Base-by-base conservation (phyloP, 2,888 invertebrate genomes). In the Pachliopta kotzebuea region DNA sequence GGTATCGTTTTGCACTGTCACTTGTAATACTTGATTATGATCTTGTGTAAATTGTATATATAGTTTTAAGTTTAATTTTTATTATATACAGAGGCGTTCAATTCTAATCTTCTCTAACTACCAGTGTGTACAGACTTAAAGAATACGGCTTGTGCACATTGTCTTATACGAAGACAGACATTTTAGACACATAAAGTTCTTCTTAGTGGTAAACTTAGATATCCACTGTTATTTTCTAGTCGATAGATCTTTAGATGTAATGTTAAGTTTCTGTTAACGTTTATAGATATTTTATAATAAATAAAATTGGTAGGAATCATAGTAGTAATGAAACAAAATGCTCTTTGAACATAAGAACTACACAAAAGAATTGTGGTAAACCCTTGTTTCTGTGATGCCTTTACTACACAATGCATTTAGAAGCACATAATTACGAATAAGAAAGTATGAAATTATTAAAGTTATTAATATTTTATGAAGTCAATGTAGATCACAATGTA, bases 101-200 rank as follows among this genome's bases (percentile, higher is more conserved):
- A 17, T 56, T 57, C 23, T 45, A 11, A 18, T 50, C 26, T n/a
- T 58, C 29, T n/a, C 49, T 49, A 26, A 58, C 49, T 4, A 14
- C 20, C 29, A 37, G 17, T 42, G 42, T 56, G 37, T 37, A 42
- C 20, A 23, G 31, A 56, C 17, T 21, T 4, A 29, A 56, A 20
- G 9, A 11, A 59, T 29, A 45, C 56, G 26, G 49, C 59, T 59
- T 60, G 66, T 42, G 20, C 31, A 59, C 26, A 57, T 18, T 55
- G 42, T 42, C 42, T 42, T 42, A 42, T 42, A 42, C 18, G 42
- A 50, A n/a, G 9, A 21, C 14, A 52, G 21, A 21, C 8, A 21
- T 11, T 21, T 21, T 52, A 52, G 50, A 11, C 7, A 23, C 21
- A 21, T 21, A 7, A 52, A 42, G 9, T 7, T 11, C 26, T 45